Evolutionary conservation across 2,888 invertebrate genomes (phyloP).

Genomic region (Phengaris arion): DNA sequence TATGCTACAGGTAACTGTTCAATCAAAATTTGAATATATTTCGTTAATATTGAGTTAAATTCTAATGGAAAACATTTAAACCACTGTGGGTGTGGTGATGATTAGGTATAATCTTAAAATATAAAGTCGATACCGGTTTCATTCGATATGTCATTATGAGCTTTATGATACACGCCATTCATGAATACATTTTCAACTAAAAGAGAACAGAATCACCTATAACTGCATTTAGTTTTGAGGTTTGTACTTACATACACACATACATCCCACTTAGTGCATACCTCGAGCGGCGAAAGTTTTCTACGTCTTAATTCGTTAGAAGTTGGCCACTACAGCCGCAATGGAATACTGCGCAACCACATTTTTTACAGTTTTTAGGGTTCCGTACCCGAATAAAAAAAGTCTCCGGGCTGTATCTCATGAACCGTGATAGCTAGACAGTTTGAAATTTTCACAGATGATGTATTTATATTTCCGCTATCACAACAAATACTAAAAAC

Average conservation of each 20-base stretch:
- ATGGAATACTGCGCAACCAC: too few species aligned
- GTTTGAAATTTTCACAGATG: too few species aligned
- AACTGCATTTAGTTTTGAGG: background rate
- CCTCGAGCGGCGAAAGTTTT: background rate
- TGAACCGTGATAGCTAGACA: too few species aligned
- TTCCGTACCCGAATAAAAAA: too few species aligned
- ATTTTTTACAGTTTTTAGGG: too few species aligned
- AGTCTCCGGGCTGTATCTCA: too few species aligned
- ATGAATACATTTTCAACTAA: background rate
- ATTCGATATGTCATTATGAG: background rate
- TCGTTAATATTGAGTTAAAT: background rate
- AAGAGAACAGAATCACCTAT: background rate
- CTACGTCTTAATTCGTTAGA: background rate
- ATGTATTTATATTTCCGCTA: too few species aligned
- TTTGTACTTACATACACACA: background rate
- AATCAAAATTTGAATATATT: background rate
- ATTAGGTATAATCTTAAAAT: background rate
- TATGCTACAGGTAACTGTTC: background rate
- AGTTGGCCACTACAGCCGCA: background rate
- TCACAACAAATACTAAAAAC: too few species aligned
- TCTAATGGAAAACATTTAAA: background rate
- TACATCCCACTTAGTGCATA: background rate
- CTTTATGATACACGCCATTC: background rate
- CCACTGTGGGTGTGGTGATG: background rate
- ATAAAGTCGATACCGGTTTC: background rate